These are phyloP conservation scores for Microctonus hyperodae DNA, from an alignment of 2,888 invertebrate genomes.

Conservation along the genomic window DNA sequence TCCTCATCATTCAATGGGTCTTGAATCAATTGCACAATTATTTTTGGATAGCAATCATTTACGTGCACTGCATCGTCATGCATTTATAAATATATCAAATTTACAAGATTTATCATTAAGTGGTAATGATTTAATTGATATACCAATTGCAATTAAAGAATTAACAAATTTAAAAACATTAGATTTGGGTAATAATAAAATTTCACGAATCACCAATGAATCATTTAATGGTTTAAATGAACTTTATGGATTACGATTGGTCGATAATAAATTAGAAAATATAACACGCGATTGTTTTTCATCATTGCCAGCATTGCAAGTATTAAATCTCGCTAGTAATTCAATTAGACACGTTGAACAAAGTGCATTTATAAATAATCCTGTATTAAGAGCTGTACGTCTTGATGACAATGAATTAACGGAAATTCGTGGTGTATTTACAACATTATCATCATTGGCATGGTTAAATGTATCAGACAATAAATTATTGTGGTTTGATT, in stretches of 20 bases:
- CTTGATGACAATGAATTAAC: conserved; percentile 81
- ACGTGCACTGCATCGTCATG: conserved; percentile 72
- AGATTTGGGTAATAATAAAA: conserved; percentile 83
- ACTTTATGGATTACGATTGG: conserved; percentile 78
- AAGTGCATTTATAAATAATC: conserved; percentile 78
- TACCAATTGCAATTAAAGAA: conserved; percentile 75
- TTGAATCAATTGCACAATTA: conserved; percentile 77
- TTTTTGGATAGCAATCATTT: conserved; percentile 79
- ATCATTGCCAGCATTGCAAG: conserved; percentile 75
- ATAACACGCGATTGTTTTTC: conserved; percentile 78
- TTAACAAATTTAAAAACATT: conserved; percentile 77
- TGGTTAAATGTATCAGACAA: conserved; percentile 86
- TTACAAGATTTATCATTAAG: conserved; percentile 80
- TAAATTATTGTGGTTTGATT: conserved; percentile 81
- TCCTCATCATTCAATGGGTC: conserved; percentile 74
- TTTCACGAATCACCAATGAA: conserved; percentile 74
- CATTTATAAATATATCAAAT: conserved; percentile 80
- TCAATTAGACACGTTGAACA: conserved; percentile 79
- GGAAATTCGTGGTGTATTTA: conserved; percentile 80
- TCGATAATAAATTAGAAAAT: conserved; percentile 81
- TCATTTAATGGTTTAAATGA: conserved; percentile 78
- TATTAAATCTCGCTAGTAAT: conserved; percentile 83
- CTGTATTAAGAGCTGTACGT: conserved; percentile 76
- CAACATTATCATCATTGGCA: conserved; percentile 75
- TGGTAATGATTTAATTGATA: conserved; percentile 74